phyloP scores from a whole-genome alignment of 37 sponge, comb jelly and placozoan genomes.

The Tethya wilhelma region DNA sequence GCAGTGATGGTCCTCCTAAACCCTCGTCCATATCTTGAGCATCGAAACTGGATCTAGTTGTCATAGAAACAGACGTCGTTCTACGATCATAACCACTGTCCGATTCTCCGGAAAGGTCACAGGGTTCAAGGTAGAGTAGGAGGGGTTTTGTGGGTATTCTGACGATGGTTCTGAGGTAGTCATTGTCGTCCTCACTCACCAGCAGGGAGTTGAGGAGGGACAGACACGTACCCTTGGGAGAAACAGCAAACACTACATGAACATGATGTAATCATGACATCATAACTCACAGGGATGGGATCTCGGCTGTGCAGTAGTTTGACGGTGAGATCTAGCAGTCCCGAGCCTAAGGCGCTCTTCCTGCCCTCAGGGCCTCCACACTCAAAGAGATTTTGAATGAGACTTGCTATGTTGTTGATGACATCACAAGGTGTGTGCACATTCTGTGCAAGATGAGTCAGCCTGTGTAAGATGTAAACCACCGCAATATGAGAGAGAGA shows the following conservation, averaged over 20 bases:
- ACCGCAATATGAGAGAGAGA: neutral
- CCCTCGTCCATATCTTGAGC: conserved; percentile 14
- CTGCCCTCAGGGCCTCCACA: conserved; percentile 70
- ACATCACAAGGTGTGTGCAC: conserved; percentile 24
- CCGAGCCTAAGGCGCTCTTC: conserved; percentile 76
- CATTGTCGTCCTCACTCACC: conserved; percentile 70
- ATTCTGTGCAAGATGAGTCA: conserved; percentile 37
- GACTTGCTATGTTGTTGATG: conserved; percentile 53
- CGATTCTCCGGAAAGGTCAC: conserved; percentile 14
- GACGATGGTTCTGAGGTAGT: conserved; percentile 70
- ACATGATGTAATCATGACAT: neutral
- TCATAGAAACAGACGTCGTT: neutral
- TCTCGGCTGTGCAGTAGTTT: conserved; percentile 75
- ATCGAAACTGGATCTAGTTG: neutral
- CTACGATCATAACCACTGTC: conserved; percentile 1
- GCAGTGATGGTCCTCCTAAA: neutral
- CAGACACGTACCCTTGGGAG: conserved; percentile 73
- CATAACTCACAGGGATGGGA: conserved; percentile 81
- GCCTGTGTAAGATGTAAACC: too few relatives aligned
- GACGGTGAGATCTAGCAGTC: conserved; percentile 75
- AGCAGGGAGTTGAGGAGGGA: conserved; percentile 68
- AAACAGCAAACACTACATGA: too few relatives aligned
- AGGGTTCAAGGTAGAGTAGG: conserved; percentile 69
- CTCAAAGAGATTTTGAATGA: conserved; percentile 69
- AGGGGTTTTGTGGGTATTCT: conserved; percentile 76